phyloP scores from a whole-genome alignment of 1,140 invertebrate genomes.

The Phenacoccus solenopsis region DNA sequence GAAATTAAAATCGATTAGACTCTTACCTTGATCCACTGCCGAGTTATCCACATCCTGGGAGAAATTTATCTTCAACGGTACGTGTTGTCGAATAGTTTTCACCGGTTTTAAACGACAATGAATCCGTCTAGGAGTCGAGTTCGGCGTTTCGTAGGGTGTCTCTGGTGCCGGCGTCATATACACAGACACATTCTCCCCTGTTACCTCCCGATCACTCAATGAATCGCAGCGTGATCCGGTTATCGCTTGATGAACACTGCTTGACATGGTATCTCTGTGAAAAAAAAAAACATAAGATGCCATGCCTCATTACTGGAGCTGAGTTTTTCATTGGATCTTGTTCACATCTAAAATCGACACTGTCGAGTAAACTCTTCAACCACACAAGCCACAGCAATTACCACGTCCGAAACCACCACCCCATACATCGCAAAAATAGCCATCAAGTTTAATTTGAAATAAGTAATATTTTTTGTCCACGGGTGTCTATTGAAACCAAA shows the following conservation, averaged over 20 bases:
- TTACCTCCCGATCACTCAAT: neutral
- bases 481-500: too few species aligned
- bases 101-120: neutral
- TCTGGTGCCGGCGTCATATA: neutral
- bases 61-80: neutral
- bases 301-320: too few species aligned
- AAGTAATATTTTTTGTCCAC: too few species aligned
- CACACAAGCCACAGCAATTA: too few species aligned
- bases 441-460: too few species aligned
- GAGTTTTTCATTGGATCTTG: too few species aligned
- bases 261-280: neutral
- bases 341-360: too few species aligned
- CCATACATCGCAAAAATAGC: too few species aligned
- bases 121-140: neutral
- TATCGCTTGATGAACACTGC: neutral
- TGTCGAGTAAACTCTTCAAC: too few species aligned
- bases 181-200: neutral
- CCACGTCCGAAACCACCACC: too few species aligned
- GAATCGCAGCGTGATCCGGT: neutral
- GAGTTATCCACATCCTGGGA: neutral
- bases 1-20: too few species aligned
- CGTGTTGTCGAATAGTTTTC: neutral
- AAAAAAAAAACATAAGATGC: too few species aligned
- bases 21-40: neutral
- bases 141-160: neutral